Evolutionary conservation across 2,113 vertebrate genomes (phyloP), one percentile per base, ranked within the genome.

Genomic region (Proterorhinus semilunaris): DNA sequence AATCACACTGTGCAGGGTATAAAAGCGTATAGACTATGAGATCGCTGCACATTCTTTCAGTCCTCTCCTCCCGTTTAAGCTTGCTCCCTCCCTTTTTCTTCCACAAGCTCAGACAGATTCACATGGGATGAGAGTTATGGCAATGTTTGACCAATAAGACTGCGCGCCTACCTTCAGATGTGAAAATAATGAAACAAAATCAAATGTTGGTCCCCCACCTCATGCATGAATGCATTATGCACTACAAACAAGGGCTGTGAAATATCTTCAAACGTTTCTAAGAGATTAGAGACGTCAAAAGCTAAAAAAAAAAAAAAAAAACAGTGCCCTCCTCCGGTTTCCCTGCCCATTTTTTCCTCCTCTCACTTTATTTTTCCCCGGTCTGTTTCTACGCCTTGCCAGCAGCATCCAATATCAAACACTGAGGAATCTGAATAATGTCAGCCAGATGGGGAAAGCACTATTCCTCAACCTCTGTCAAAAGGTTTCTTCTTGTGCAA

Each of bases 61-160:
- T 80, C 65, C 68, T 69, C 81, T 80, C 85, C 77, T 90, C 86
- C 78, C 82, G 69, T 47, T 79, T 87, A 55, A 65, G 65, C 70
- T 77, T 55, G 68, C 70, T 71, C 86, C 82, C 83, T 88, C 88
- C 88, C 88, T 88, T 78, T 58, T 81, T 83, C 76, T 86, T 83
- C 83, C 86, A 83, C 90, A 92, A 90, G 86, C 87, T 65, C 72
- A 82, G 82, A 88, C 90, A 92, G 80, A 92, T 91, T 88, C 78
- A 78, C 73, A 81, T 66, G 71, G 74, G 83, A 88, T 80, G 79
- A 84, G 68, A 88, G 66, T 83, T 72, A 78, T 80, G 72, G 66
- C 79, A 79, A 74, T 69, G 69, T 78, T 84, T 75, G 62, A 75
- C 52, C 70, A 75, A 57, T 54, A 62, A 63, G 48, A 53, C 73